A percentile compares a stretch with the other conserved stretches of the same genome.
Evolutionary conservation across 2,888 invertebrate genomes (phyloP).

Genomic region (Phyllotreta striolata): DNA sequence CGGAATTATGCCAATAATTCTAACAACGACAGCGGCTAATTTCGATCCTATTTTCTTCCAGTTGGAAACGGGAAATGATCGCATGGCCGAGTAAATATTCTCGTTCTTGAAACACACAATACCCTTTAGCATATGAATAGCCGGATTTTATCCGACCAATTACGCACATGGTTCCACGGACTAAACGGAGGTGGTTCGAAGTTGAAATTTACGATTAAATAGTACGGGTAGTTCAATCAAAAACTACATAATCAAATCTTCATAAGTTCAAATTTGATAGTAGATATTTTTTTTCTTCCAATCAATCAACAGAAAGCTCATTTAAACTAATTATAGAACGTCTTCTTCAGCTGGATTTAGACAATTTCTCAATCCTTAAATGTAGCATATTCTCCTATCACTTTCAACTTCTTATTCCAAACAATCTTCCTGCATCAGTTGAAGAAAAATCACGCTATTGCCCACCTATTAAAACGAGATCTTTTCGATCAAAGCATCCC

Average conservation of each 20-base stretch:
- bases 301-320: no score
- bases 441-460: no score
- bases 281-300: no score
- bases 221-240: slow-evolving; percentile 5
- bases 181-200: slow-evolving; percentile 25
- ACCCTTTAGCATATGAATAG: slow-evolving; percentile 46
- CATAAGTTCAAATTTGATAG: no score
- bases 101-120: slow-evolving; percentile 41
- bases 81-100: slow-evolving; percentile 43
- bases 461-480: background rate
- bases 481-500: slow-evolving; percentile 21
- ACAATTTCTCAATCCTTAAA: no score
- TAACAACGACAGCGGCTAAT: slow-evolving; percentile 17
- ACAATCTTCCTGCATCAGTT: no score
- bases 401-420: no score
- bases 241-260: background rate
- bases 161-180: slow-evolving; percentile 39
- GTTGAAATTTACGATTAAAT: background rate
- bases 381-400: no score
- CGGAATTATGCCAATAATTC: slow-evolving; percentile 4
- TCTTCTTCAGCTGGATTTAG: no score
- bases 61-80: slow-evolving; percentile 34
- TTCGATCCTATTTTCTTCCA: slow-evolving; percentile 24
- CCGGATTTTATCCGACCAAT: slow-evolving; percentile 45
- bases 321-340: no score